These are phyloP conservation scores for Orthonyx spaldingii DNA, from an alignment of 2,113 vertebrate species.

Conservation along the genomic window DNA sequence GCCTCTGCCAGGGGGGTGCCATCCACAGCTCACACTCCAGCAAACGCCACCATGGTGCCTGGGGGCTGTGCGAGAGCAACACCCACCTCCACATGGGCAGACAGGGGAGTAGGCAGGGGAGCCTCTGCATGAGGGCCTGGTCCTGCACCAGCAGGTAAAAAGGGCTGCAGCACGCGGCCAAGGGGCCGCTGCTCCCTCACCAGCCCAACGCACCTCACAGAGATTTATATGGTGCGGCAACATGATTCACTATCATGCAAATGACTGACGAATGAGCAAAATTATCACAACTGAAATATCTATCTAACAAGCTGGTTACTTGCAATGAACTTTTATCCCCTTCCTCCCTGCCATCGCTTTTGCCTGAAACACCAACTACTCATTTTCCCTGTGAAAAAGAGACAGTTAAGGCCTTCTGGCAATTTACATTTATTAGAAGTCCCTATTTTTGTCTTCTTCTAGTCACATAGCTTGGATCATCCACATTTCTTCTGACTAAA, in stretches of 20 bases:
- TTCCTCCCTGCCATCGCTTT: not conserved
- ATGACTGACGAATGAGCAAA: not conserved
- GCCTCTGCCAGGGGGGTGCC: not conserved
- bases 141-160: rapidly evolving
- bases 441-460: constrained; percentile 42
- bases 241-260: not conserved
- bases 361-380: not conserved
- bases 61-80: not conserved
- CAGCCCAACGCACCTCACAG: rapidly evolving
- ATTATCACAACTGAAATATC: not conserved
- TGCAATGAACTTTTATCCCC: not conserved
- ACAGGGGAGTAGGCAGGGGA: not conserved
- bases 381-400: not conserved
- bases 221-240: not conserved
- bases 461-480: constrained; percentile 47
- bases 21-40: rapidly evolving
- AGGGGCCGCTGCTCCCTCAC: not conserved
- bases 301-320: not conserved
- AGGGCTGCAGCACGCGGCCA: rapidly evolving
- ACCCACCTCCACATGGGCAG: rapidly evolving
- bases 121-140: not conserved
- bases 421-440: constrained; percentile 47
- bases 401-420: constrained; percentile 19
- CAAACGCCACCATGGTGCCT: rapidly evolving
- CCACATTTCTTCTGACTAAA: constrained; percentile 38